These are phyloP conservation scores for Drosophila erecta DNA, from an alignment of 1,140 invertebrate genomes.

Conservation along the genomic window DNA sequence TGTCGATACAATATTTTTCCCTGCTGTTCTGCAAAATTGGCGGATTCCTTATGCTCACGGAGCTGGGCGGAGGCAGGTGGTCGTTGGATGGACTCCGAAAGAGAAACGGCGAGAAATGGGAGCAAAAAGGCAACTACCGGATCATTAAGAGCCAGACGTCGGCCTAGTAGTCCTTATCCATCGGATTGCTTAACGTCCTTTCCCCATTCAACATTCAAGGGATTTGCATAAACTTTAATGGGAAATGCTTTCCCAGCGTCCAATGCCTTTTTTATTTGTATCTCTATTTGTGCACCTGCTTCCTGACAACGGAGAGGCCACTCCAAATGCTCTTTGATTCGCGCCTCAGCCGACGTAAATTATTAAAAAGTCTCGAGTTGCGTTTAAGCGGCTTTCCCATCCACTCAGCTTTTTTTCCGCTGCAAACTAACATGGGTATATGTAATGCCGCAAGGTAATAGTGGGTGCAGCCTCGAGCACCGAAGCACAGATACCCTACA, in stretches of 20 bases:
- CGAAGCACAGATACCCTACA: conserved; percentile 26
- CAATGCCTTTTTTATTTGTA: conserved; percentile 58
- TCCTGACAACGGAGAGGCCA: conserved; percentile 24
- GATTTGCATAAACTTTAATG: conserved; percentile 57
- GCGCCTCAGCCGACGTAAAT: conserved; percentile 57
- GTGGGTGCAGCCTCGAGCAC: neutral
- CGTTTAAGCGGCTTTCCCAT: conserved; percentile 67
- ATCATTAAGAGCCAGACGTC: conserved; percentile 3
- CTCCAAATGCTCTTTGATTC: conserved; percentile 63
- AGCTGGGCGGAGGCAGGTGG: conserved; percentile 55
- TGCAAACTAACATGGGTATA: conserved; percentile 5
- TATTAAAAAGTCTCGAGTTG: conserved; percentile 73
- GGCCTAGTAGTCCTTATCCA: conserved; percentile 1
- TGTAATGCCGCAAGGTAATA: conserved; percentile 5
- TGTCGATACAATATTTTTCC: conserved; percentile 32
- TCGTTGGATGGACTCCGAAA: conserved; percentile 35
- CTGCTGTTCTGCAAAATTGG: conserved; percentile 26
- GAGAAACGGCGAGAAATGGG: neutral
- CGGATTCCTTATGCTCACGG: conserved; percentile 37
- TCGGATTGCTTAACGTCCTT: conserved; percentile 15
- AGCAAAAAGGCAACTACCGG: conserved; percentile 11
- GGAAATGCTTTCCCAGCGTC: conserved; percentile 29
- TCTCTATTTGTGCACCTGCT: conserved; percentile 62
- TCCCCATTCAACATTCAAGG: neutral
- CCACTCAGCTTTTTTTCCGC: conserved; percentile 13